A percentile compares a stretch with the other conserved stretches of the same genome.
Conservation (phyloP, 53 echinoderm and acorn worm species). For the Mesocentrotus franciscanus region DNA sequence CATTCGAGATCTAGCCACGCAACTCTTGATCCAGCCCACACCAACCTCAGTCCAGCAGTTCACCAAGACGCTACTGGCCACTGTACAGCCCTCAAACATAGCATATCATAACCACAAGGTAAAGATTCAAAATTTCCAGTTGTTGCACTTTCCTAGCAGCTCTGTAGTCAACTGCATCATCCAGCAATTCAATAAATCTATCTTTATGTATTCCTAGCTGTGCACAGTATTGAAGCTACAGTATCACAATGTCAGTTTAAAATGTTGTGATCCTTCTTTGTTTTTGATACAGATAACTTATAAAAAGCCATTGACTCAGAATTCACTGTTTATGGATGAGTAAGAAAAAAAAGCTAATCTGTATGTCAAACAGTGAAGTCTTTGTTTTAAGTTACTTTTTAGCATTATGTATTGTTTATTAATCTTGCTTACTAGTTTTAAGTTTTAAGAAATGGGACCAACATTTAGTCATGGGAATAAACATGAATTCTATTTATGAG, state of each 20-base stretch:
- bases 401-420: too few species aligned
- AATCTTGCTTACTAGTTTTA: too few species aligned
- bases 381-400: too few species aligned
- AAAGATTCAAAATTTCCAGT: not conserved
- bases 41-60: slow-evolving; percentile 89
- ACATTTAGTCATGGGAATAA: too few species aligned
- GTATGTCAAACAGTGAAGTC: too few species aligned
- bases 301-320: not conserved
- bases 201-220: too few species aligned
- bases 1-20: slow-evolving; percentile 86
- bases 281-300: not conserved
- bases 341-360: too few species aligned
- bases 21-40: slow-evolving; percentile 89
- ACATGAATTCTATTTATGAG: too few species aligned
- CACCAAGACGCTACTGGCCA: slow-evolving; percentile 87
- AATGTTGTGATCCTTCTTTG: not conserved
- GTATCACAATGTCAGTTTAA: not conserved
- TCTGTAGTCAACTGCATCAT: too few species aligned
- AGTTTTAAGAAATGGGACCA: too few species aligned
- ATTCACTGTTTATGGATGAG: not conserved
- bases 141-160: too few species aligned
- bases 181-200: too few species aligned
- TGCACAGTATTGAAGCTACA: not conserved
- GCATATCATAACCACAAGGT: slow-evolving; percentile 98
- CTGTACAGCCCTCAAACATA: slow-evolving; percentile 82